Evolutionary conservation across 2,888 invertebrate genomes (phyloP), one percentile per base, ranked within the genome.

Genomic region (Mechanitis messenoides): DNA sequence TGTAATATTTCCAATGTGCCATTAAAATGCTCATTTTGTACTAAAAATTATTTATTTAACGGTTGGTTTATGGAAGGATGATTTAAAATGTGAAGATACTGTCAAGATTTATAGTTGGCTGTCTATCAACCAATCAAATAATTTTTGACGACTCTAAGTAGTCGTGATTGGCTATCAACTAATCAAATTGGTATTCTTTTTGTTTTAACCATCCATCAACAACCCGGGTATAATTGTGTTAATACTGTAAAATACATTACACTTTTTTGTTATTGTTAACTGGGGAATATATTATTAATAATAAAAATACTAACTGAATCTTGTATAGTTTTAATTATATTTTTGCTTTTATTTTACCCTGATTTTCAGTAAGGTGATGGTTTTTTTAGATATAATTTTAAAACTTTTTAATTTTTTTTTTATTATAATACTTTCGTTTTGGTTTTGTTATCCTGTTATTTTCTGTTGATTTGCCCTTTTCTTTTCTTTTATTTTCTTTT

Each of bases 381-480:
- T 3, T 45, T 53, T 45, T 50, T 60, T 45, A 5, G 35, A 6
- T 35, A 35, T 35, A 6, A 35, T 35, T 50, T 50, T 56, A 9
- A 58, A 53, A 45, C 56, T 33, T 38, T 68, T 66, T 61, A 3
- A 53, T 62, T 66, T 66, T 59, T 64, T 63, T 3, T 62, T 61
- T 69, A 55, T 61, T 55, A 56, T 53, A 31, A 55, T 66, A 59
- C 47, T 69, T 60, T 71, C 70, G 74, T 71, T 70, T 67, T 67
- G 63, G 69, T 59, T 66, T 62, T 60, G 56, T 63, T 61, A 58
- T 71, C 64, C 68, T 74, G 72, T 78, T 75, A 68, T 72, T 74
- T 74, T 71, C 79, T 83, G 74, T 82, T 77, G 83, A 83, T 85
- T 85, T 85, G 84, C 83, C 84, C 76, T 68, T 72, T 69, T 20